phyloP scores from a whole-genome alignment of 2,113 vertebrate genomes.

The Nothoprocta pentlandii region DNA sequence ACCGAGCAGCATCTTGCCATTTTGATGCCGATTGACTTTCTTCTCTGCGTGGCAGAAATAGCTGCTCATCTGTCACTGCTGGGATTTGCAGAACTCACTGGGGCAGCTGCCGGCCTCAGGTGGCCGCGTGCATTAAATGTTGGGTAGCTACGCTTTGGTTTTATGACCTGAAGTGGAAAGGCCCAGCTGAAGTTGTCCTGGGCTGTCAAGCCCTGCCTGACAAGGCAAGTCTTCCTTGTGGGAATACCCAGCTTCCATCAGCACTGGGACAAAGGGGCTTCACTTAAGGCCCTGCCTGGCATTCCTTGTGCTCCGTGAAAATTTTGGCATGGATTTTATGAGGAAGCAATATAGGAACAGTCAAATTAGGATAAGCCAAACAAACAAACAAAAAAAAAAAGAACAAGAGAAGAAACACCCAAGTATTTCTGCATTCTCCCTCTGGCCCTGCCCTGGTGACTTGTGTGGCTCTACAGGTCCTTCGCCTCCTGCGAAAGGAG shows the following conservation, averaged over 20 bases:
- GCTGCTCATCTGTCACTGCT: background rate
- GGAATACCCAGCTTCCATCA: background rate
- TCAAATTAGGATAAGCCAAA: background rate
- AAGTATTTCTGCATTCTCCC: background rate
- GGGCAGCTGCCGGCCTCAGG: background rate
- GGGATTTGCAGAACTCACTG: background rate
- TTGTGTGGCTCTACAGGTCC: background rate
- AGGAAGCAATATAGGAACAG: background rate
- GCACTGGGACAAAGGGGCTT: background rate
- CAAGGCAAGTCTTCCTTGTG: background rate
- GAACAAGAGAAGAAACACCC: background rate
- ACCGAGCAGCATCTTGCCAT: background rate
- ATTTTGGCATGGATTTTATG: background rate
- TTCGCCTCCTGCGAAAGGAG: background rate
- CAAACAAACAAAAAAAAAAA: background rate
- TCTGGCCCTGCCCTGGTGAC: background rate
- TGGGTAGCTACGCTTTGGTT: background rate
- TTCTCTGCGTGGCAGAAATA: background rate
- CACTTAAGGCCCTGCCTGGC: background rate
- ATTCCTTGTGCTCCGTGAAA: fast-evolving
- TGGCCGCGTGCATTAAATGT: background rate
- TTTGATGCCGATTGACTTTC: background rate
- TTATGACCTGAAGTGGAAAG: background rate
- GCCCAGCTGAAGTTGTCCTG: background rate
- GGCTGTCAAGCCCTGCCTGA: background rate